Percentiles rank a stretch among this genome's conserved stretches.
These are phyloP conservation scores for Orientallactaga sibirica DNA, from an alignment of 2,797 vertebrate species.

Conservation along the genomic window DNA sequence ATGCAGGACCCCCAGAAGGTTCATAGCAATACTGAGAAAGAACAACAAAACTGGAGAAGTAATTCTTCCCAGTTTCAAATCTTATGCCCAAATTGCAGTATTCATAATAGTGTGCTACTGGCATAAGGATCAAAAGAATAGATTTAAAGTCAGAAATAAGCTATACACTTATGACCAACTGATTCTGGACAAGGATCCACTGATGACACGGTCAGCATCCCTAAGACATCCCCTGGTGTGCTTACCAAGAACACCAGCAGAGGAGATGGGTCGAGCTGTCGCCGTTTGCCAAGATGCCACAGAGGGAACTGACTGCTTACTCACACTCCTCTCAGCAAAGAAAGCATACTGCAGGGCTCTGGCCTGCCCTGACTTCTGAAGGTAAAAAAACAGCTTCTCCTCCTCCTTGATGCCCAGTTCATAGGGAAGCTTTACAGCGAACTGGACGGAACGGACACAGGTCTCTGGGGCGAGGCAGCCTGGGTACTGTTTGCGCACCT, in stretches of 20 bases:
- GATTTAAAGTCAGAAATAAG: neutral
- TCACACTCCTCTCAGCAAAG: slow-evolving; percentile 91
- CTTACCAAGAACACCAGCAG: slow-evolving; percentile 93
- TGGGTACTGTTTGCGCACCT: slow-evolving; percentile 86
- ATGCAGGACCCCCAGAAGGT: neutral
- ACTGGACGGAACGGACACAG: slow-evolving; percentile 92
- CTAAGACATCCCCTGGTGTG: neutral
- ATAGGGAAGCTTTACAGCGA: slow-evolving; percentile 90
- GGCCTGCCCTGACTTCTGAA: slow-evolving; percentile 92
- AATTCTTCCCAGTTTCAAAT: neutral
- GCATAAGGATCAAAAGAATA: too few relatives aligned
- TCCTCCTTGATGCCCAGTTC: slow-evolving; percentile 90
- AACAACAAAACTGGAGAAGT: neutral
- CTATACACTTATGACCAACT: too few relatives aligned
- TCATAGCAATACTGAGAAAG: neutral
- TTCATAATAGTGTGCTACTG: neutral
- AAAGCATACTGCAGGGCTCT: slow-evolving; percentile 93
- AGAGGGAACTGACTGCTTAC: slow-evolving; percentile 90
- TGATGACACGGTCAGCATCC: neutral
- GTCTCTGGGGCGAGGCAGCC: slow-evolving; percentile 92
- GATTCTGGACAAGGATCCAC: too few relatives aligned
- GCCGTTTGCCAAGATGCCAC: slow-evolving; percentile 92
- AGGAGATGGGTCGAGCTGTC: slow-evolving; percentile 87
- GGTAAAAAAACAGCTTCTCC: slow-evolving; percentile 88
- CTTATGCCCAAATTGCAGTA: neutral